phyloP scores from a whole-genome alignment of 1,140 invertebrate genomes.

The Rhynchophorus ferrugineus region DNA sequence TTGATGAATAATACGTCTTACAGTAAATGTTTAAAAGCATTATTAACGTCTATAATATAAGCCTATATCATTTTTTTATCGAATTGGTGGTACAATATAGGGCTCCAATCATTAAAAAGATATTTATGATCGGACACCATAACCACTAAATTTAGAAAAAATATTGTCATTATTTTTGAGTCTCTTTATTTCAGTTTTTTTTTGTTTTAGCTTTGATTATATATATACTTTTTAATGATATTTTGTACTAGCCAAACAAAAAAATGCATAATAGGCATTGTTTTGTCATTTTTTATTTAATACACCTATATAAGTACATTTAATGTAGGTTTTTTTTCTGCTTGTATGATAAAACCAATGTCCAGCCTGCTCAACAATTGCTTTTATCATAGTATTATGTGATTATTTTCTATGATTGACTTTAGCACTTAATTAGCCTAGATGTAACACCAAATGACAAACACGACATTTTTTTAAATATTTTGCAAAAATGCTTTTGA shows the following conservation, averaged over 20 bases:
- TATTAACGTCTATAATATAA: conserved; percentile 2
- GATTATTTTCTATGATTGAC: conserved; percentile 14
- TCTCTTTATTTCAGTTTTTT: not conserved
- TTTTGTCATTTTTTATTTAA: not conserved
- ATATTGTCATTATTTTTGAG: not conserved
- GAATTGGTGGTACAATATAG: conserved; percentile 16
- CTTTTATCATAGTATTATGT: conserved; percentile 17
- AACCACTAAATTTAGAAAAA: not conserved
- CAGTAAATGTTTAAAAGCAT: conserved; percentile 12
- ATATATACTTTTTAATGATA: conserved; percentile 12
- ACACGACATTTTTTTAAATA: conserved; percentile 4
- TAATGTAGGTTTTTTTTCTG: not conserved
- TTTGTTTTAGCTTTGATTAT: not conserved
- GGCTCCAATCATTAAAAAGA: conserved; percentile 17
- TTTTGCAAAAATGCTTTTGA: conserved; percentile 11
- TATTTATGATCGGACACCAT: not conserved
- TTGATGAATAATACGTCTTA: not conserved
- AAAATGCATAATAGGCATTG: not conserved
- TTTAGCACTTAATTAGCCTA: conserved; percentile 19
- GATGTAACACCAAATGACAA: conserved; percentile 18
- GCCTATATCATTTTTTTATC: conserved; percentile 14
- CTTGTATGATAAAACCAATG: conserved; percentile 18
- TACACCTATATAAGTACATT: conserved; percentile 3
- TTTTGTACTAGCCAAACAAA: conserved; percentile 14
- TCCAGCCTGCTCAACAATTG: conserved; percentile 19